A percentile compares a stretch with the other conserved stretches of the same genome.
These are phyloP conservation scores for Ascidia mentula DNA, from an alignment of 23 tunicate species.

Conservation along the genomic window DNA sequence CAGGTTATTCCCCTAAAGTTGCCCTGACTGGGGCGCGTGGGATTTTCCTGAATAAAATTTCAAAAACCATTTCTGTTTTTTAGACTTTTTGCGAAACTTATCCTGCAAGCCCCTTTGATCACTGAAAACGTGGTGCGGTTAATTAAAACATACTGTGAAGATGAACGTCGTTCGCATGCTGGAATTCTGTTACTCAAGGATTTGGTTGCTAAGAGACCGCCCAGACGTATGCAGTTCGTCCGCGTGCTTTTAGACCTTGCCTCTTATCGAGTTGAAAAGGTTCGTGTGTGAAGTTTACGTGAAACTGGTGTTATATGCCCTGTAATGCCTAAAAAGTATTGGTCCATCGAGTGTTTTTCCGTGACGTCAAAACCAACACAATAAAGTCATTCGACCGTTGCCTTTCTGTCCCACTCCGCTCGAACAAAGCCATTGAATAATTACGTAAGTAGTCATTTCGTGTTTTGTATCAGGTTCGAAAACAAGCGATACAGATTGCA, in stretches of 20 bases:
- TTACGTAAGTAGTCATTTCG: not conserved
- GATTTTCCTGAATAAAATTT: too few species aligned
- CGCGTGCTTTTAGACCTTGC: slow-evolving; percentile 50
- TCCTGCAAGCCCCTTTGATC: slow-evolving; percentile 83
- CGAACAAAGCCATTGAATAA: not conserved
- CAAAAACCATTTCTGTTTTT: too few species aligned
- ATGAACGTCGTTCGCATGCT: slow-evolving; percentile 49
- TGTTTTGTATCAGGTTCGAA: slow-evolving; percentile 31
- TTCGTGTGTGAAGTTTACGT: not conserved
- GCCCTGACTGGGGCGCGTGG: too few species aligned
- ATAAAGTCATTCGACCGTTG: too few species aligned
- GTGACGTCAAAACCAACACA: too few species aligned
- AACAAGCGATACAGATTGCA: slow-evolving; percentile 40
- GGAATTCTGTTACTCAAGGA: slow-evolving; percentile 45
- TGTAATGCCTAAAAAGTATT: too few species aligned
- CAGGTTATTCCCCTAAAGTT: too few species aligned
- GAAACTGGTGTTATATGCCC: not conserved
- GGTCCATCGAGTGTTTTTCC: too few species aligned
- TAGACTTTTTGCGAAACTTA: slow-evolving; percentile 57
- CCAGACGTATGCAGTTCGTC: slow-evolving; percentile 44
- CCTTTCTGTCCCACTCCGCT: too few species aligned
- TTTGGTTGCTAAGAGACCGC: slow-evolving; percentile 43
- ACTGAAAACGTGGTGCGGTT: slow-evolving; percentile 73
- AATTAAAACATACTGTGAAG: slow-evolving; percentile 63
- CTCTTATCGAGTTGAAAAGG: slow-evolving; percentile 28